A percentile compares a stretch with the other conserved stretches of the same genome.
Conservation (phyloP, 1,140 invertebrate genomes). For the Eumaeus atala region DNA sequence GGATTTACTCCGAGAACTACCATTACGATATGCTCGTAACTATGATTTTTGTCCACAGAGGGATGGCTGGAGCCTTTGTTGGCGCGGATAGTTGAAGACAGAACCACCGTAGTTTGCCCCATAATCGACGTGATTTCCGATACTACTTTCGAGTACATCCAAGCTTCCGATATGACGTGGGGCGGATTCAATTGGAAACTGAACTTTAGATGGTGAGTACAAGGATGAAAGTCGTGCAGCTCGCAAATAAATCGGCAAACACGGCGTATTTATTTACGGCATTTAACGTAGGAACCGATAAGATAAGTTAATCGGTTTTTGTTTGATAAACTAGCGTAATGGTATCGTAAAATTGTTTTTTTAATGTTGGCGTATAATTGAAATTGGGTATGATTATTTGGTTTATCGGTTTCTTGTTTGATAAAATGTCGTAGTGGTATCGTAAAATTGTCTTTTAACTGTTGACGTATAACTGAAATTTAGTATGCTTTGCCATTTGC, state of each 20-base stretch:
- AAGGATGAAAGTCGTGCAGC: slow-evolving; percentile 1
- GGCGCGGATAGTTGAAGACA: slow-evolving; percentile 91
- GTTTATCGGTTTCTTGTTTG: too few relatives aligned
- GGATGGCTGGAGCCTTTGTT: slow-evolving; percentile 96
- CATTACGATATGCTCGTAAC: too few relatives aligned
- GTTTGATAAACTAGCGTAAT: background rate
- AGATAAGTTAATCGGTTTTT: slow-evolving; percentile 10
- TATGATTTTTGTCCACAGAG: slow-evolving; percentile 64
- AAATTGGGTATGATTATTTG: too few relatives aligned
- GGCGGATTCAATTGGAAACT: slow-evolving; percentile 98
- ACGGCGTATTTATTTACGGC: background rate
- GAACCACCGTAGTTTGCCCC: slow-evolving; percentile 95
- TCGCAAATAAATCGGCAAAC: background rate
- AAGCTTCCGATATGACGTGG: slow-evolving; percentile 96
- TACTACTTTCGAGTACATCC: slow-evolving; percentile 96
- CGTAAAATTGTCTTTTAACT: too few relatives aligned
- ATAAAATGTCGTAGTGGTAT: too few relatives aligned
- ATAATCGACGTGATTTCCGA: slow-evolving; percentile 99
- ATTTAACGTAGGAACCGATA: background rate
- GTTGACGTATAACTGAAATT: too few relatives aligned
- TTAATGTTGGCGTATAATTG: background rate
- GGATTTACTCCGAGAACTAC: too few relatives aligned
- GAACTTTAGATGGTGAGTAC: slow-evolving; percentile 93
- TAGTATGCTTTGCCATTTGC: too few relatives aligned
- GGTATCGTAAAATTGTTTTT: slow-evolving; percentile 1